phyloP scores from a whole-genome alignment of 2,888 invertebrate species.

The Callinectes sapidus region DNA sequence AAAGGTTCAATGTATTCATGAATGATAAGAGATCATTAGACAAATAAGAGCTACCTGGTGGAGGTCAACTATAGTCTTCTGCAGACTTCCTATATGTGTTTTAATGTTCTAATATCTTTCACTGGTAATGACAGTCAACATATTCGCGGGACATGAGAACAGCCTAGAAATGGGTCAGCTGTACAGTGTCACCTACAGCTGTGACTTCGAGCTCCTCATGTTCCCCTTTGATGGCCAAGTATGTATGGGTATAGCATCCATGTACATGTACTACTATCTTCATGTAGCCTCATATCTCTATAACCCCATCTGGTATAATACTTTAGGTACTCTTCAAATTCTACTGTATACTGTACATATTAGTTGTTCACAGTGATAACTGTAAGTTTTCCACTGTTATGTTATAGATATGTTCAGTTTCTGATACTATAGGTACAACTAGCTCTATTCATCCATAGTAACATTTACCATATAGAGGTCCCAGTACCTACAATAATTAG shows the following conservation, averaged over 20 bases:
- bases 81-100: background rate
- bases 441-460: background rate
- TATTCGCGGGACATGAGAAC: slow-evolving; percentile 63
- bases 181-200: slow-evolving; percentile 65
- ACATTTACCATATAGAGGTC: background rate
- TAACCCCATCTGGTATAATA: background rate
- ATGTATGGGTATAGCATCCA: background rate
- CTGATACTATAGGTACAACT: background rate
- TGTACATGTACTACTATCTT: no score
- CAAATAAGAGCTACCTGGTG: background rate
- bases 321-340: background rate
- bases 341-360: background rate
- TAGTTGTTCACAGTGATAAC: background rate
- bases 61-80: background rate
- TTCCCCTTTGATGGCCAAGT: slow-evolving; percentile 72
- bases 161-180: slow-evolving; percentile 69
- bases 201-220: slow-evolving; percentile 71
- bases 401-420: background rate
- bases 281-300: background rate
- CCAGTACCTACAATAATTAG: background rate
- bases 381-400: background rate
- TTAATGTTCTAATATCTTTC: background rate
- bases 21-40: background rate
- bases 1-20: background rate
- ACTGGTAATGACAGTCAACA: slow-evolving; percentile 57